phyloP scores from a whole-genome alignment of 2,888 invertebrate genomes.

The Parnassius orleans region DNA sequence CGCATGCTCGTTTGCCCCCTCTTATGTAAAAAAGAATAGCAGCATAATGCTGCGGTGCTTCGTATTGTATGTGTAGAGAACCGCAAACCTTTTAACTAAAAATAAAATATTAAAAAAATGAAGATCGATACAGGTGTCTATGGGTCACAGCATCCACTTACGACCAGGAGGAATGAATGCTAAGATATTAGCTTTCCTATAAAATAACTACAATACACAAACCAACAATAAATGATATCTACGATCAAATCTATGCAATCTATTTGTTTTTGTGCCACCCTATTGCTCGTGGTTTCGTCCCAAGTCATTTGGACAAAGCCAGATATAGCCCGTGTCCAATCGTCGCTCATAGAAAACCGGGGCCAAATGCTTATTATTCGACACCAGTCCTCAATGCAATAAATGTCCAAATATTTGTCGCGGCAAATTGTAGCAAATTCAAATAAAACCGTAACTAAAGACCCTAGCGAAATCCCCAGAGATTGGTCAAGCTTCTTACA shows the following conservation, averaged over 20 bases:
- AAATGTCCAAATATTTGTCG: conserved; percentile 80
- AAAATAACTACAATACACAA: too few species aligned
- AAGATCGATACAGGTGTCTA: too few species aligned
- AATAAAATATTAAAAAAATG: too few species aligned
- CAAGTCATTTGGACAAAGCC: conserved; percentile 27
- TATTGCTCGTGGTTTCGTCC: conserved; percentile 12
- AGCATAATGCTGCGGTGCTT: too few species aligned
- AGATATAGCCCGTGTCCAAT: conserved; percentile 60
- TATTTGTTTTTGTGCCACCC: conserved; percentile 7
- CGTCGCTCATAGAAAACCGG: conserved; percentile 19
- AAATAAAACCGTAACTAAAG: conserved; percentile 78
- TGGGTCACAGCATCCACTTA: too few species aligned
- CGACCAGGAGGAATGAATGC: too few species aligned
- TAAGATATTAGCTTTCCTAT: too few species aligned
- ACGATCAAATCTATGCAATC: conserved; percentile 11
- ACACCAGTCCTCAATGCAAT: conserved; percentile 65
- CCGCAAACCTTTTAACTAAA: too few species aligned
- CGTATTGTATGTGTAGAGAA: too few species aligned
- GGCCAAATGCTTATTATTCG: conserved; percentile 65
- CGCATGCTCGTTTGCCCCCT: too few species aligned
- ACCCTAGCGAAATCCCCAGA: conserved; percentile 64
- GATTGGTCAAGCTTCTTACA: conserved; percentile 60
- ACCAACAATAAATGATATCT: not conserved
- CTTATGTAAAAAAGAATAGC: too few species aligned
- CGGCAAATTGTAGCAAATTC: conserved; percentile 69